These are phyloP conservation scores for Aphaenogaster ashmeadi DNA, from an alignment of 1,140 invertebrate genomes.

Conservation along the genomic window DNA sequence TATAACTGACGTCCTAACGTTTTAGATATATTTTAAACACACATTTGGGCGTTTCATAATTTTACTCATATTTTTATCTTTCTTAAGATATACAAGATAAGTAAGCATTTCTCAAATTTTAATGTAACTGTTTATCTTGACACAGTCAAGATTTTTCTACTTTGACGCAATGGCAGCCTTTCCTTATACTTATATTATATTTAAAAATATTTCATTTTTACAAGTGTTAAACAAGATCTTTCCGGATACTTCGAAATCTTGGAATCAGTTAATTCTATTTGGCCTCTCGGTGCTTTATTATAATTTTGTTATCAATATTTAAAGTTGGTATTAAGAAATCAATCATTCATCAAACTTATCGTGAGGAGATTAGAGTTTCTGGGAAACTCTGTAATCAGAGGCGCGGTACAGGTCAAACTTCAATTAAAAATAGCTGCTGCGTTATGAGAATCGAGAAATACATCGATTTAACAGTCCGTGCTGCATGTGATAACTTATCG, in stretches of 20 bases:
- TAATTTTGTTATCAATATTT: neutral
- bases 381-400: neutral
- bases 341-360: neutral
- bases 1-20: neutral
- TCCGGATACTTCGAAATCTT: neutral
- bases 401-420: neutral
- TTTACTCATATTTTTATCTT: neutral
- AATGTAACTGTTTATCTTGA: neutral
- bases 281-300: neutral
- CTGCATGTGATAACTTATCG: slow-evolving; percentile 22
- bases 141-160: neutral
- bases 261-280: neutral
- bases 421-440: neutral
- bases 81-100: neutral
- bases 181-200: neutral
- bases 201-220: neutral
- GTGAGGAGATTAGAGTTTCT: neutral
- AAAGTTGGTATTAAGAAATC: neutral
- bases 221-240: neutral
- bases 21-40: neutral
- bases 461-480: neutral
- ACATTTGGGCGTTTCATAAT: neutral
- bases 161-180: neutral
- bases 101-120: neutral
- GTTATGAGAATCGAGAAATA: neutral